A percentile compares a stretch with the other conserved stretches of the same genome.
These are phyloP conservation scores for Eurystomus glaucurus DNA, from an alignment of 2,797 vertebrate species.

Conservation along the genomic window DNA sequence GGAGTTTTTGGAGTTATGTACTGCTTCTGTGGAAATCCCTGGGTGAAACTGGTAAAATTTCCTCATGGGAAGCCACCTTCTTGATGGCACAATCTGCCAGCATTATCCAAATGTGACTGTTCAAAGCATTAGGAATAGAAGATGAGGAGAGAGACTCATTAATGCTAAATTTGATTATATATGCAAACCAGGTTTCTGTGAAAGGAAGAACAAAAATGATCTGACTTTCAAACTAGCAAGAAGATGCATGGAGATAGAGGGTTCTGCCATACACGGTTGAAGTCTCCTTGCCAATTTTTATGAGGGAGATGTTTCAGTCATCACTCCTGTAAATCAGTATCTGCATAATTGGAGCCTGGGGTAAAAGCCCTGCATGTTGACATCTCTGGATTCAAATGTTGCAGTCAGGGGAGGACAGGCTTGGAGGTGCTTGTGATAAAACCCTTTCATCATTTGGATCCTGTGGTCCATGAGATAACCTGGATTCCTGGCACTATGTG, in stretches of 20 bases:
- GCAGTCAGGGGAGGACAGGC: background rate
- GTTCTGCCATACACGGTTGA: background rate
- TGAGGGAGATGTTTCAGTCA: constrained; percentile 49
- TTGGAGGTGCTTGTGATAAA: background rate
- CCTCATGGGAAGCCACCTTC: background rate
- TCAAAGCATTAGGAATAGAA: constrained; percentile 19
- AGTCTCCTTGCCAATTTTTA: constrained; percentile 49
- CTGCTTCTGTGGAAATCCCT: background rate
- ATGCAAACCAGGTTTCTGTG: constrained; percentile 65
- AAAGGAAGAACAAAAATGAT: constrained; percentile 64
- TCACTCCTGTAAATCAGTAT: constrained; percentile 54
- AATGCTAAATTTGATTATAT: constrained; percentile 69
- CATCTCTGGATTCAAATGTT: constrained; percentile 1
- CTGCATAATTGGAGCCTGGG: constrained; percentile 53
- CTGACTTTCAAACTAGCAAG: constrained; percentile 69
- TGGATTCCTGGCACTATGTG: fast-evolving
- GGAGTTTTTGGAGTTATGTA: background rate
- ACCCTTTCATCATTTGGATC: background rate
- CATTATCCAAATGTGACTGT: background rate
- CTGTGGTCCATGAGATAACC: background rate
- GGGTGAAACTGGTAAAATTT: background rate
- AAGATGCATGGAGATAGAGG: constrained; percentile 25
- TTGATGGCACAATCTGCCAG: background rate
- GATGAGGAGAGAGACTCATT: constrained; percentile 52
- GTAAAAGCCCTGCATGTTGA: constrained; percentile 36